phyloP scores from a whole-genome alignment of 2,113 vertebrate species.

The Fregetta grallaria region DNA sequence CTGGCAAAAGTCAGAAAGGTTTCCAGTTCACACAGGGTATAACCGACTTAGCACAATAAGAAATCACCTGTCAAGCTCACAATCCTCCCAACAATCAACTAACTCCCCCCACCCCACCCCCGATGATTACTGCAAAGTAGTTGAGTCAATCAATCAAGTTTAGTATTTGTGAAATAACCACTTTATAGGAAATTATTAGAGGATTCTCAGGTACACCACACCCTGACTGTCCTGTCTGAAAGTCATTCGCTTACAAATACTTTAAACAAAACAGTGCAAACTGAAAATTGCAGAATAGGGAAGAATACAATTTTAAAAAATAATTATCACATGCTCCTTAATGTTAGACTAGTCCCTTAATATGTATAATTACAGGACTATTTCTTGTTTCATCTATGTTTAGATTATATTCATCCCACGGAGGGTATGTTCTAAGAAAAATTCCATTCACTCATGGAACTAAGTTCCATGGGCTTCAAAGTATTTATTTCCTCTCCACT shows the following conservation, averaged over 20 bases:
- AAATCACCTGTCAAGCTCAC: not conserved
- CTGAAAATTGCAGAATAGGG: not conserved
- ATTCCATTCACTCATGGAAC: slow-evolving; percentile 12
- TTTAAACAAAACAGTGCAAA: not conserved
- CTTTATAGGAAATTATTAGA: not conserved
- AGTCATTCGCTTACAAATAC: not conserved
- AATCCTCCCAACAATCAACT: not conserved
- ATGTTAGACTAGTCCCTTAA: not conserved
- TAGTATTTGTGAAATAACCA: not conserved
- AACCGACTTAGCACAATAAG: not conserved
- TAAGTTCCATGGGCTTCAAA: slow-evolving; percentile 36
- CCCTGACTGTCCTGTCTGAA: not conserved
- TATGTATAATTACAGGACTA: slow-evolving; percentile 14
- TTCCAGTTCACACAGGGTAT: not conserved
- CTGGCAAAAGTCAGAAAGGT: not conserved
- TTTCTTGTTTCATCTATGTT: slow-evolving; percentile 32
- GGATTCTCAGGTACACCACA: not conserved
- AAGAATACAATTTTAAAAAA: not conserved
- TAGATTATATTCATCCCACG: slow-evolving; percentile 22
- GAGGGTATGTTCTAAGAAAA: slow-evolving; percentile 4
- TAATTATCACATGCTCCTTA: not conserved
- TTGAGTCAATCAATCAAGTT: not conserved
- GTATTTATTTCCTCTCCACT: slow-evolving; percentile 64
- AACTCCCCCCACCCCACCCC: no score
- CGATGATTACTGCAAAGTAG: not conserved